A percentile compares a stretch with the other conserved stretches of the same genome.
Conservation (phyloP, 2,888 invertebrate species). For the Meloe dianella region DNA sequence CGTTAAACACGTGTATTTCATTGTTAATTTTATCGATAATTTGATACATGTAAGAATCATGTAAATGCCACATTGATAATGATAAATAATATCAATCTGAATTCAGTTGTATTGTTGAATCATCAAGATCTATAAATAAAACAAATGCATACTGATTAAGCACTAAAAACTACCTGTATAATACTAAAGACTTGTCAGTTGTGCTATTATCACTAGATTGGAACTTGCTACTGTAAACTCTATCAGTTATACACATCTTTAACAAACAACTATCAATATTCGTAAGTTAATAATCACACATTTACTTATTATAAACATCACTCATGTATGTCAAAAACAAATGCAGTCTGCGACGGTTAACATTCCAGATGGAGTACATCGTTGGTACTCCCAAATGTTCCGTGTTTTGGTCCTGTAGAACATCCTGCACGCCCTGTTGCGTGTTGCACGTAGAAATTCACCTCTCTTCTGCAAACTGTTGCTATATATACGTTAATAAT, state of each 20-base stretch:
- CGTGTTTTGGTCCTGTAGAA: conserved; percentile 50
- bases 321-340: conserved; percentile 6
- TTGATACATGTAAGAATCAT: not conserved
- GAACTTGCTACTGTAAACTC: not conserved
- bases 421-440: conserved; percentile 56
- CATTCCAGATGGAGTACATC: conserved; percentile 45
- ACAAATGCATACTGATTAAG: too few relatives aligned
- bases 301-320: conserved; percentile 7
- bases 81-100: not conserved
- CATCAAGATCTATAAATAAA: too few relatives aligned
- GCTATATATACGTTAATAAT: conserved; percentile 43
- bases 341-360: conserved; percentile 24
- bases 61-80: not conserved
- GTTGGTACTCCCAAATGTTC: conserved; percentile 52
- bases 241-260: too few relatives aligned
- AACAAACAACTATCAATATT: too few relatives aligned
- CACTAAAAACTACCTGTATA: not conserved
- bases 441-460: conserved; percentile 52
- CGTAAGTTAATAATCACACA: not conserved
- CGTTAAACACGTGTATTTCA: conserved; percentile 26
- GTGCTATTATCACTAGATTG: not conserved
- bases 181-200: not conserved
- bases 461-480: conserved; percentile 51
- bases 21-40: not conserved
- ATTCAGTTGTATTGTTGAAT: too few relatives aligned